These are phyloP conservation scores for Schizotus pectinicornis DNA, from an alignment of 2,888 invertebrate species.

Conservation along the genomic window DNA sequence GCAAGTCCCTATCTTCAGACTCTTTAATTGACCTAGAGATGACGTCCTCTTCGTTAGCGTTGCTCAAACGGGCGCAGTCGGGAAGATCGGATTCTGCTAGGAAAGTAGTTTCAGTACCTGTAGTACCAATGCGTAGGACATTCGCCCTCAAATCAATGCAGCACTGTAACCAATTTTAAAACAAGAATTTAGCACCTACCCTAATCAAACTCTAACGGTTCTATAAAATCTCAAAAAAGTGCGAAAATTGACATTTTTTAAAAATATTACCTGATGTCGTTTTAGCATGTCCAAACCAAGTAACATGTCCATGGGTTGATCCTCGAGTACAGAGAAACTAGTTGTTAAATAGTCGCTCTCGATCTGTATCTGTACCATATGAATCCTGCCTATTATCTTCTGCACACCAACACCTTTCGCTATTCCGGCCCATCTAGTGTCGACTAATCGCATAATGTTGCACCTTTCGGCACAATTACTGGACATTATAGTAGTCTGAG, in stretches of 20 bases:
- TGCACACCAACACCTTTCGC: constrained; percentile 98
- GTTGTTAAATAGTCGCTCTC: constrained; percentile 92
- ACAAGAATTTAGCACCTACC: too few relatives aligned
- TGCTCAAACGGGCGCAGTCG: constrained; percentile 82
- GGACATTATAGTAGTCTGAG: constrained; percentile 99
- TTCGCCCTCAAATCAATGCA: constrained; percentile 90
- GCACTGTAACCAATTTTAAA: constrained; percentile 65
- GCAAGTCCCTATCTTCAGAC: constrained; percentile 73
- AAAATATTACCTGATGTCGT: constrained; percentile 81
- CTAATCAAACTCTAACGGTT: too few relatives aligned
- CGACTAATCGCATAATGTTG: constrained; percentile 88
- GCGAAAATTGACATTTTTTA: constrained; percentile 1
- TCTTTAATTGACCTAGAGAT: constrained; percentile 59
- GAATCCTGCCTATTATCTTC: constrained; percentile 93
- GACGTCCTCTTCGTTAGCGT: constrained; percentile 69
- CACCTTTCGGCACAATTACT: constrained; percentile 93
- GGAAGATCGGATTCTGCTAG: constrained; percentile 77
- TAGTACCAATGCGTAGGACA: constrained; percentile 90
- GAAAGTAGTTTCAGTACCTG: constrained; percentile 89
- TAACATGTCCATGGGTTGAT: constrained; percentile 98
- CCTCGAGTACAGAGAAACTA: constrained; percentile 94
- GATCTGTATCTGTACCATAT: constrained; percentile 97
- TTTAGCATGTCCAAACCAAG: constrained; percentile 97
- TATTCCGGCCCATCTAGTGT: constrained; percentile 93
- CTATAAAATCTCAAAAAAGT: too few relatives aligned